phyloP scores from a whole-genome alignment of 2,113 vertebrate species.

The Plestiodon gilberti region DNA sequence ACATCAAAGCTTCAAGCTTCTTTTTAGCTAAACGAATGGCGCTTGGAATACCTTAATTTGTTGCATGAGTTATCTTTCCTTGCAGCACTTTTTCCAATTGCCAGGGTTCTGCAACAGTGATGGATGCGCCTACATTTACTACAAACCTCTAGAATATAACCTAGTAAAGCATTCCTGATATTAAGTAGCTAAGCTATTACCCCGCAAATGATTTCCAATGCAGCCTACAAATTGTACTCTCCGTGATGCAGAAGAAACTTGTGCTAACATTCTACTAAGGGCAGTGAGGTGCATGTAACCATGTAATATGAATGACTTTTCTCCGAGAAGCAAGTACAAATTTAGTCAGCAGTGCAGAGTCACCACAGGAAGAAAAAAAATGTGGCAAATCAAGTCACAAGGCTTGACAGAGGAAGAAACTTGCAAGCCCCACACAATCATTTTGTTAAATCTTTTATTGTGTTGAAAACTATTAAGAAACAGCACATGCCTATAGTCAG shows the following conservation, averaged over 20 bases:
- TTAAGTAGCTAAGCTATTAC: constrained; percentile 41
- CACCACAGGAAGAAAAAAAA: neutral
- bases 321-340: constrained; percentile 20
- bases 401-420: neutral
- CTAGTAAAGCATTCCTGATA: constrained; percentile 56
- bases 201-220: constrained; percentile 43
- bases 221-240: neutral
- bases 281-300: accelerated
- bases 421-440: neutral
- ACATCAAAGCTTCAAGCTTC: neutral
- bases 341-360: neutral
- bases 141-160: constrained; percentile 49
- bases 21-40: constrained; percentile 52
- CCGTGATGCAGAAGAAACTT: constrained; percentile 25
- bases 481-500: neutral
- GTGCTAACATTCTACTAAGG: neutral
- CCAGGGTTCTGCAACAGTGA: constrained; percentile 67
- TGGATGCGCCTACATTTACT: constrained; percentile 57
- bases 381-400: neutral
- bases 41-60: constrained; percentile 62
- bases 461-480: neutral
- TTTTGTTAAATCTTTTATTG: neutral
- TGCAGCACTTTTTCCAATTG: constrained; percentile 65
- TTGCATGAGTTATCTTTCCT: constrained; percentile 61
- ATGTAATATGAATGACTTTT: neutral